Percentiles rank a stretch among this genome's conserved stretches.
phyloP scores from a whole-genome alignment of 2,797 vertebrate species.

The Tenualosa ilisha region DNA sequence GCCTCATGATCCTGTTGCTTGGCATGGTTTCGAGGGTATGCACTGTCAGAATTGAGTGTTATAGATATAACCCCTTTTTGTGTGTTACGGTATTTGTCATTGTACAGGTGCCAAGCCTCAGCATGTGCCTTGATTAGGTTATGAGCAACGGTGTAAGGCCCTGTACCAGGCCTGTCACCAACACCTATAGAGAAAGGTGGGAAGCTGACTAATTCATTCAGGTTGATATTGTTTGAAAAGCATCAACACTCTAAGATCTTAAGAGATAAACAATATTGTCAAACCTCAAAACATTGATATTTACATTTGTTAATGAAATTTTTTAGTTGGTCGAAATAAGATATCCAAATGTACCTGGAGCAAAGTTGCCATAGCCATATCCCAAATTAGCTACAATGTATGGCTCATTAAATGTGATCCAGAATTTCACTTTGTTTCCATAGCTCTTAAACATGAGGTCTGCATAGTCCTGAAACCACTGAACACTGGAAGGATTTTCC shows the following conservation, averaged over 20 bases:
- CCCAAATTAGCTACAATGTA: slow-evolving; percentile 82
- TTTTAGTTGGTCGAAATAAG: too few relatives aligned
- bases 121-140: slow-evolving; percentile 92
- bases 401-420: slow-evolving; percentile 95
- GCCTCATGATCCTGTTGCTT: slow-evolving; percentile 88
- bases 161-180: slow-evolving; percentile 70
- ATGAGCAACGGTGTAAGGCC: slow-evolving; percentile 87
- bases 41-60: slow-evolving; percentile 90
- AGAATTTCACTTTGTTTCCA: slow-evolving; percentile 91
- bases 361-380: slow-evolving; percentile 82
- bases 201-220: neutral
- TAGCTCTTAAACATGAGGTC: slow-evolving; percentile 84
- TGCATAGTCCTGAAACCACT: slow-evolving; percentile 86
- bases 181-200: neutral
- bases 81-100: slow-evolving; percentile 77
- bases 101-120: slow-evolving; percentile 93
- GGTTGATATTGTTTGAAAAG: neutral
- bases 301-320: too few relatives aligned
- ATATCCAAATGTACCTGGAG: slow-evolving; percentile 79
- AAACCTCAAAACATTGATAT: neutral
- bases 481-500: slow-evolving; percentile 83
- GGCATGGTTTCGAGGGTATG: slow-evolving; percentile 87
- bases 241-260: neutral
- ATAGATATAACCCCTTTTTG: slow-evolving; percentile 92
- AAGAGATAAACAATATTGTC: neutral